Percentiles rank a stretch among this genome's conserved stretches.
phyloP scores from a whole-genome alignment of 1,140 invertebrate species.

The Drosophila paulistorum region DNA sequence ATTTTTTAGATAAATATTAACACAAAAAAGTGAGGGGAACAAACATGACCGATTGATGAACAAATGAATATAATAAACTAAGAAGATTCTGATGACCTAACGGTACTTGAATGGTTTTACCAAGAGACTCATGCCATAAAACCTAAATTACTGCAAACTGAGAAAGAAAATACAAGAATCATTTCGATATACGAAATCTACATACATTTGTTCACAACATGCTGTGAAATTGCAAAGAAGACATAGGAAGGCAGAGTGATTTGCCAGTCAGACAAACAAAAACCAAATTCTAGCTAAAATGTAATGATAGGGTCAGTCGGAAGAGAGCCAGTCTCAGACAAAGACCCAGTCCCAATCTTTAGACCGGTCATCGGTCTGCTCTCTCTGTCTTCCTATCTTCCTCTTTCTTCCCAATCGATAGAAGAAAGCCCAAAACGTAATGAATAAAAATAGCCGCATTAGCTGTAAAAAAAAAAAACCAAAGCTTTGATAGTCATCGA shows the following conservation, averaged over 20 bases:
- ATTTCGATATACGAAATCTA: slow-evolving; percentile 4
- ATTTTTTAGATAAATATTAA: slow-evolving; percentile 49
- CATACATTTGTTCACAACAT: slow-evolving; percentile 69
- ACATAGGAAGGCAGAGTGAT: slow-evolving; percentile 33
- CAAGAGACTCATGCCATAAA: slow-evolving; percentile 62
- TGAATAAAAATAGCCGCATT: slow-evolving; percentile 82
- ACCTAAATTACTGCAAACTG: slow-evolving; percentile 33
- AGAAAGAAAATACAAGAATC: neutral
- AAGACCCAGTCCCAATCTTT: slow-evolving; percentile 20
- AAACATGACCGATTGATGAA: slow-evolving; percentile 26
- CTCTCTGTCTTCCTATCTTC: neutral
- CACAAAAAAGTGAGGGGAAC: slow-evolving; percentile 37
- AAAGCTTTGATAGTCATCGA: slow-evolving; percentile 78
- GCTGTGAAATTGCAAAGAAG: slow-evolving; percentile 49
- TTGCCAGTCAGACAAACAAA: slow-evolving; percentile 26
- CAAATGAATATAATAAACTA: slow-evolving; percentile 29
- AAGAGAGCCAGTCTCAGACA: slow-evolving; percentile 24
- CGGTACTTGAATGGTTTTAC: slow-evolving; percentile 36
- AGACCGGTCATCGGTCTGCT: slow-evolving; percentile 14
- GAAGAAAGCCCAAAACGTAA: slow-evolving; percentile 77
- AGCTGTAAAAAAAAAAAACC: slow-evolving; percentile 64
- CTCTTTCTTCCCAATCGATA: slow-evolving; percentile 48
- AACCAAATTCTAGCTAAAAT: slow-evolving; percentile 13
- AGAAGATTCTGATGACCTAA: slow-evolving; percentile 69
- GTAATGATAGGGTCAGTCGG: slow-evolving; percentile 49